Evolutionary conservation across 2,113 vertebrate species (phyloP), one percentile per base, ranked within the genome.

Genomic region (Calidris pygmaea): DNA sequence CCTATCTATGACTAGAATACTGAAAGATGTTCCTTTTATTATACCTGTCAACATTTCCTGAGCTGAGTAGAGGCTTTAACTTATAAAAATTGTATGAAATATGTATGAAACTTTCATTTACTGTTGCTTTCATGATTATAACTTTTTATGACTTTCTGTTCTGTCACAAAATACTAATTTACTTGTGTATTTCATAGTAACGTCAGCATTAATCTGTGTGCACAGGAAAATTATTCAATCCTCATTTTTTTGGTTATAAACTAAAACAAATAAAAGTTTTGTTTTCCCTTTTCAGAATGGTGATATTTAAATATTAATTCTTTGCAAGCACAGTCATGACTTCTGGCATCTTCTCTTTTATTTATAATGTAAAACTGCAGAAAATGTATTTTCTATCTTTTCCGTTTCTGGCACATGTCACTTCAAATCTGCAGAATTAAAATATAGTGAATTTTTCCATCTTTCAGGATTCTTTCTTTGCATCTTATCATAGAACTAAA

Each of bases 231-330:
- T 48, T 35, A 79, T 41, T 71, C 1, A 75, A 3, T 59, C 14
- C 32, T 70, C 10, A 27, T 66, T 63, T 67, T 68, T 65, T 72
- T 63, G 7, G 17, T 39, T 75, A 39, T 76, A 93, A 87, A 43
- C 22, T 70, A 39, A 92, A 76, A 45, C 50, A 9, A 90, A 39
- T 56, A 34, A 41, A 70, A 71, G 6, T 47, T 76, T 76, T 32
- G 14, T 52, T 90, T 73, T 74, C 39, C 10, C 6, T 14, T 81
- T 89, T 86, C 41, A 81, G 29, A 89, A 23, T 26, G 77, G 32
- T 67, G n/a, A 27, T 78, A 78, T 87, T 93, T 71, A 81, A 95
- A 81, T 96, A 87, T 37, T 93, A 84, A 93, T 92, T 84, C 32
- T 70, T 87, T 48, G 48, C 22, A 67, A 63, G 21, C 11, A 41